A percentile compares a stretch with the other conserved stretches of the same genome.
Conservation (phyloP, 1,140 invertebrate genomes). For the Drosophila repletoides region DNA sequence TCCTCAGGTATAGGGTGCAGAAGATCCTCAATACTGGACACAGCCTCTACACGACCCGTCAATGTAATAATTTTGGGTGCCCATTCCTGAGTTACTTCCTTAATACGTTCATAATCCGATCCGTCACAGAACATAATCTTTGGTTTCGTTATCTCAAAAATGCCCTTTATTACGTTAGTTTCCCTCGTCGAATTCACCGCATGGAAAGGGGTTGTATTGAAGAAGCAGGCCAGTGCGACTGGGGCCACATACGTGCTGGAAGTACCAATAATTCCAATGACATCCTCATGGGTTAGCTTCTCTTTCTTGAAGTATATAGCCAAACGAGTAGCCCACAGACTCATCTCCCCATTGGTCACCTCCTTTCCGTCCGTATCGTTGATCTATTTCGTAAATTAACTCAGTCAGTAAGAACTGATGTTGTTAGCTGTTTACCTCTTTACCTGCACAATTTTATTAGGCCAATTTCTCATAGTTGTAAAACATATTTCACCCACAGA, state of each 20-base stretch:
- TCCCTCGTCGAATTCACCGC: constrained; percentile 54
- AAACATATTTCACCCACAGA: constrained; percentile 35
- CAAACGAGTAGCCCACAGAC: constrained; percentile 37
- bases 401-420: constrained; percentile 4
- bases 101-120: constrained; percentile 48
- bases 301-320: constrained; percentile 44
- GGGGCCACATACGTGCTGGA: constrained; percentile 51
- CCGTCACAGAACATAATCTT: constrained; percentile 70
- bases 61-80: constrained; percentile 47
- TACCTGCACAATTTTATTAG: constrained; percentile 56
- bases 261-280: constrained; percentile 45
- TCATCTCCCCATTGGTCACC: constrained; percentile 46
- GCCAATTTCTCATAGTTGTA: constrained; percentile 26
- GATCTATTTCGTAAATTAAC: constrained; percentile 38
- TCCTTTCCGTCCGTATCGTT: constrained; percentile 39
- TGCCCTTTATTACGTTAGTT: constrained; percentile 25
- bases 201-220: constrained; percentile 59
- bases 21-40: constrained; percentile 43
- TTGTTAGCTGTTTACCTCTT: not conserved
- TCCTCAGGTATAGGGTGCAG: constrained; percentile 35
- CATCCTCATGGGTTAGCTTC: constrained; percentile 48
- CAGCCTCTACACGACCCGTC: constrained; percentile 46
- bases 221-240: constrained; percentile 44
- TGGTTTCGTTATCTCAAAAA: constrained; percentile 54
- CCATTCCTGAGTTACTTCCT: constrained; percentile 44